Base-by-base conservation (phyloP, 2,113 vertebrate genomes). In the Sinocyclocheilus grahami region DNA sequence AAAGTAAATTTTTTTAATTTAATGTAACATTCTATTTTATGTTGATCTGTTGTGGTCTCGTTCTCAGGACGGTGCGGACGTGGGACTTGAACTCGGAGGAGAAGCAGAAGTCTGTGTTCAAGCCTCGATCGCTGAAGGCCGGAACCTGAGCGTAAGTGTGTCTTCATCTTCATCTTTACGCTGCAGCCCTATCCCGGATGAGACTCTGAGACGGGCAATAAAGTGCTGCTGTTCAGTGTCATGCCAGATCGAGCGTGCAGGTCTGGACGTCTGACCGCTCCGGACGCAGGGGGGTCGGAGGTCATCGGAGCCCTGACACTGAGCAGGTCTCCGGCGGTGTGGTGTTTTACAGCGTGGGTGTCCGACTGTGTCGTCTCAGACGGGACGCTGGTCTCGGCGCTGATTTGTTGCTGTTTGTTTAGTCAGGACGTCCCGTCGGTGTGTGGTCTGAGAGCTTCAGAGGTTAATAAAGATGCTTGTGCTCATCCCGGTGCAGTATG, bases 21-120 rank as follows among this genome's bases (percentile, higher is more conserved):
- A 30, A 30, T 30, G 30, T 30, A 30, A 30, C 30, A 30, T 30
- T 30, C 30, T 30, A 30, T 30, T 30, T 30, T 30, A 30, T 30
- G 30, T 42, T 42, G 1, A 9, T 42, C 8, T 9, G 42, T 1
- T 42, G 1, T 9, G 8, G 8, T 46, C 9, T 11, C 46, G 10
- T 11, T 46, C 5, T 92, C 83, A 99, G 98, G 87, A 99, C 97
- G 20, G 97, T 99, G 76, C 95, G 98, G 83, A 97, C 96, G 0
- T 99, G 98, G 98, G 98, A 99, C 89, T 89, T 99, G 89, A 96
- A 92, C 87, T 96, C 96, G 2, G 97, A 98, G 69, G 98, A 98
- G 93, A 96, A 97, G 75, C 97, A 99, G 92, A 98, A 96, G 94
- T 93, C 92, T 0, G 94, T 98, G 67, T 99, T 99, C 93, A 99